phyloP scores from a whole-genome alignment of 2,797 vertebrate genomes.

The Hypotaenidia okinawae region DNA sequence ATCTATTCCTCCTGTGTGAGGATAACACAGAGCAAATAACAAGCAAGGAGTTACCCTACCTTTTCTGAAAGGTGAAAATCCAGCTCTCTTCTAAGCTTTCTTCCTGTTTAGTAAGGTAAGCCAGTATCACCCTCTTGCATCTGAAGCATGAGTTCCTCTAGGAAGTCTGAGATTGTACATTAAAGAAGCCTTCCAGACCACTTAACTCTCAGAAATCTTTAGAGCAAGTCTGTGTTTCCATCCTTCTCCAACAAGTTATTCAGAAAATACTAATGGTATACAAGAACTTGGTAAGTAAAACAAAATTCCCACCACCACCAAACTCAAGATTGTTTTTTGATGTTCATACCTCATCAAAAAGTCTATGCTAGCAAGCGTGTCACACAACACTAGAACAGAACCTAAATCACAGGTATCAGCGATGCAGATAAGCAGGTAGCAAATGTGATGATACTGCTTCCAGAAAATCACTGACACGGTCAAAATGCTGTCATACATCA shows the following conservation, averaged over 20 bases:
- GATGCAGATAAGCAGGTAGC: background rate
- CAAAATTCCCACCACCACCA: background rate
- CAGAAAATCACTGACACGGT: background rate
- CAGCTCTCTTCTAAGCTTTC: background rate
- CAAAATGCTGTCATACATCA: background rate
- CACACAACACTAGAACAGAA: background rate
- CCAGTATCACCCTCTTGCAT: background rate
- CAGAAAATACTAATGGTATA: background rate
- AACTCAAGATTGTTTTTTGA: rapidly evolving
- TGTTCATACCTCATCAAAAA: background rate
- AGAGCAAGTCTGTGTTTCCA: background rate
- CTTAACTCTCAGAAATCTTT: background rate
- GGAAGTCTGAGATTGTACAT: rapidly evolving
- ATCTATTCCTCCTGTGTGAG: background rate
- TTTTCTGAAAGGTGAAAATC: background rate
- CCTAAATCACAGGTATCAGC: background rate
- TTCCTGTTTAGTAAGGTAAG: background rate
- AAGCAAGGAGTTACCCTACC: background rate
- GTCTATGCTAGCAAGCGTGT: background rate
- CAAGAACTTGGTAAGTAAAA: background rate
- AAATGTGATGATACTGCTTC: background rate
- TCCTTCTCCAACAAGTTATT: background rate
- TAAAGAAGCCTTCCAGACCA: background rate
- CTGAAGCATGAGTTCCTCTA: background rate
- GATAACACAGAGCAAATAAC: background rate